A percentile compares a stretch with the other conserved stretches of the same genome.
phyloP scores from a whole-genome alignment of 2,113 vertebrate genomes.

The Leptodactylus fuscus region DNA sequence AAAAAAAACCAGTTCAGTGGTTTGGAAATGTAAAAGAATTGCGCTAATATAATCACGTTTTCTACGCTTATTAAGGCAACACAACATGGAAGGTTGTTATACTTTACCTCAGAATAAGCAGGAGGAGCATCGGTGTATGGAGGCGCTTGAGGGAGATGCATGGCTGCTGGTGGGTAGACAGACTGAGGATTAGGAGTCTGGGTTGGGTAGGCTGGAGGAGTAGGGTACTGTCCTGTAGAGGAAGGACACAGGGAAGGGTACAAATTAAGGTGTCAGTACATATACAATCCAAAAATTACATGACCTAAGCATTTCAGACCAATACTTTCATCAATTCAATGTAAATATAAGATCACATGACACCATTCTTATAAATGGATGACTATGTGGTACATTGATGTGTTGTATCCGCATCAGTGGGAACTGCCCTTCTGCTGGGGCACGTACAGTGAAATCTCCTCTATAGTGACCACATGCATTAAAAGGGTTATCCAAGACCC shows the following conservation, averaged over 20 bases:
- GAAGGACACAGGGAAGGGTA: not conserved
- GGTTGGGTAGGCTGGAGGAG: constrained; percentile 84
- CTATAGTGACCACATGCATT: too few species aligned
- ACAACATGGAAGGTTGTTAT: not conserved
- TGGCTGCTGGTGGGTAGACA: constrained; percentile 85
- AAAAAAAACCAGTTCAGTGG: too few species aligned
- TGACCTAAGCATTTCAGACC: not conserved
- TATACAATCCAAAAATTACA: not conserved
- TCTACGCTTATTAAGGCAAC: not conserved
- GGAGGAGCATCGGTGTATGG: constrained; percentile 91
- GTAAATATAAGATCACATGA: too few species aligned
- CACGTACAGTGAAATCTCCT: too few species aligned
- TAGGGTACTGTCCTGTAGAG: constrained; percentile 81
- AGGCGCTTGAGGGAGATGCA: constrained; percentile 90
- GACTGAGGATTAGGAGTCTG: constrained; percentile 80
- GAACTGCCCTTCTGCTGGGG: too few species aligned
- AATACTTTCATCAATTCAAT: not conserved
- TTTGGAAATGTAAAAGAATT: too few species aligned
- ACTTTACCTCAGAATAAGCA: constrained; percentile 89
- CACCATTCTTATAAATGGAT: not conserved
- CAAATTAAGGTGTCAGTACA: not conserved
- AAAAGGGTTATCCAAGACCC: too few species aligned
- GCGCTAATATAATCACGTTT: too few species aligned
- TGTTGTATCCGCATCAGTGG: not conserved
- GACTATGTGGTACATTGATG: not conserved